A percentile compares a stretch with the other conserved stretches of the same genome.
Conservation (phyloP, 2,113 vertebrate species). For the Pachypanchax playfairii region DNA sequence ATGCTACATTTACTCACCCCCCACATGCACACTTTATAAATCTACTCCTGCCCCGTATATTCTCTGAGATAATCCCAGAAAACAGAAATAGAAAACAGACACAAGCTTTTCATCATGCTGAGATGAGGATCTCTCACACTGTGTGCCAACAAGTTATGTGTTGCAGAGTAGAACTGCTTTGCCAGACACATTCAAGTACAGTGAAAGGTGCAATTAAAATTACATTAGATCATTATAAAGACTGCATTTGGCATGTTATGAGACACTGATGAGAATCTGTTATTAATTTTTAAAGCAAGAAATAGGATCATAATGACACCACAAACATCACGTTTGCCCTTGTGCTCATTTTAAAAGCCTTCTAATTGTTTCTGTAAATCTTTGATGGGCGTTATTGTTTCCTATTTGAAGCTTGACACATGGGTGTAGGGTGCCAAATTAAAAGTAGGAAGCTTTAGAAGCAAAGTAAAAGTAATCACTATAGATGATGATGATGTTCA, state of each 20-base stretch:
- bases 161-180: conserved; percentile 17
- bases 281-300: conserved; percentile 32
- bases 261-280: conserved; percentile 36
- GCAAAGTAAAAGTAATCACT: conserved; percentile 34
- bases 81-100: conserved; percentile 47
- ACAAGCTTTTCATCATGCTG: conserved; percentile 49
- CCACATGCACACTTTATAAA: conserved; percentile 70
- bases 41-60: conserved; percentile 52
- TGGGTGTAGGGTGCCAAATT: conserved; percentile 15
- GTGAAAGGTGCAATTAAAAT: conserved; percentile 57
- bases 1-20: conserved; percentile 65
- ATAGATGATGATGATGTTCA: conserved; percentile 46
- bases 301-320: conserved; percentile 15
- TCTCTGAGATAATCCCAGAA: conserved; percentile 56
- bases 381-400: conserved; percentile 32
- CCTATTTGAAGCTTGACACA: conserved; percentile 13
- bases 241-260: conserved; percentile 22
- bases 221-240: conserved; percentile 39
- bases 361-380: conserved; percentile 10
- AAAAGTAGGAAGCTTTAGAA: conserved; percentile 19
- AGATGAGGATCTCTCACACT: conserved; percentile 12
- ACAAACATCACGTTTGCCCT: neutral
- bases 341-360: conserved; percentile 5
- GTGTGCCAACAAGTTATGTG: conserved; percentile 21
- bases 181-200: conserved; percentile 8